Conservation (phyloP, 2,113 vertebrate genomes). For the Todiramphus saurophagus region DNA sequence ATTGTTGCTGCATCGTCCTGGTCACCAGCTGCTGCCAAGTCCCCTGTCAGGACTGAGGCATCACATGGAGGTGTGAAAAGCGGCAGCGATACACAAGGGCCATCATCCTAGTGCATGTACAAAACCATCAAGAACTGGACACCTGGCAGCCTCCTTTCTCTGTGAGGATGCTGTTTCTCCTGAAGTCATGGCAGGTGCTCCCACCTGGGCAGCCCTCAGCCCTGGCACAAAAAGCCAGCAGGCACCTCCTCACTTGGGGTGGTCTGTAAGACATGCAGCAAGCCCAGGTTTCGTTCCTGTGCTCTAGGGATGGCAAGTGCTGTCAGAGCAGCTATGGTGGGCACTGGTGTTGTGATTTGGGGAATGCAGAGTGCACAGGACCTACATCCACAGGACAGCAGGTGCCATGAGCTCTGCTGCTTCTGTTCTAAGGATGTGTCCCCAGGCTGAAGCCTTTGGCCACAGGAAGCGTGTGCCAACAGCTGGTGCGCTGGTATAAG, state of each 20-base stretch:
- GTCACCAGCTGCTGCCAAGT: not conserved
- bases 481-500: not conserved
- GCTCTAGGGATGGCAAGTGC: not conserved
- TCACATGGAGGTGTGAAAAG: not conserved
- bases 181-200: not conserved
- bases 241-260: not conserved
- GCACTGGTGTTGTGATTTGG: fast-evolving
- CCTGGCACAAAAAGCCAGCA: not conserved
- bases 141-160: not conserved
- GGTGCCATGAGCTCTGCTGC: fast-evolving
- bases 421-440: not conserved
- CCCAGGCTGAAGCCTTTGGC: not conserved
- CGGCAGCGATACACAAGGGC: not conserved
- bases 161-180: not conserved
- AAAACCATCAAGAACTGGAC: not conserved
- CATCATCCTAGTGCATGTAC: not conserved
- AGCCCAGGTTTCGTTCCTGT: not conserved
- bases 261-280: not conserved
- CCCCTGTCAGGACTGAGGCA: not conserved
- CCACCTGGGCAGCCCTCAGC: not conserved
- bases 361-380: not conserved
- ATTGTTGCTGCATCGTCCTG: not conserved
- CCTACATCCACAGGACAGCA: not conserved
- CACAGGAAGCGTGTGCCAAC: not conserved
- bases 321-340: not conserved